Conservation (phyloP, 1,140 invertebrate species). For the Colletes gigas region DNA sequence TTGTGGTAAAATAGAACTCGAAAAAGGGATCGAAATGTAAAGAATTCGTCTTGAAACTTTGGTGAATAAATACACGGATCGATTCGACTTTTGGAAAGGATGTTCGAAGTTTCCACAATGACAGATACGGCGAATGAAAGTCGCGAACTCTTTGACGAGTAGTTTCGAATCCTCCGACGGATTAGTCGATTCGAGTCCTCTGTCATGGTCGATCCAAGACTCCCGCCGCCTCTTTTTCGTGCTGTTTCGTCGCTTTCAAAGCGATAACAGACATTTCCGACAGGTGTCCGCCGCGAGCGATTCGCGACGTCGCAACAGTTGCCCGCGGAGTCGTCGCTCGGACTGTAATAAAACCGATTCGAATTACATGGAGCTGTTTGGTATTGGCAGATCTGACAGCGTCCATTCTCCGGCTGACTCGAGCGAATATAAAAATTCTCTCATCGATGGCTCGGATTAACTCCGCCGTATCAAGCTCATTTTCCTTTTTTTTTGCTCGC, state of each 20-base stretch:
- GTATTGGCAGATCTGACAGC: slow-evolving; percentile 38
- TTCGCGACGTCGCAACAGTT: background rate
- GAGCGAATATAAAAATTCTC: slow-evolving; percentile 33
- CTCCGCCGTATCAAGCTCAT: background rate
- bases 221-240: background rate
- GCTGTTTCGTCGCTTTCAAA: background rate
- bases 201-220: background rate
- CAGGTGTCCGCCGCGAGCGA: background rate
- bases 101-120: no score
- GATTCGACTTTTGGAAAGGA: no score
- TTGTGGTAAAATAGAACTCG: no score
- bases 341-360: slow-evolving; percentile 30
- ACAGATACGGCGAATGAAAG: no score
- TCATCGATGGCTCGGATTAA: background rate
- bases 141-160: no score
- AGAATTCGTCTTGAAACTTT: no score
- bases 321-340: background rate
- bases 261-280: background rate
- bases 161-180: no score
- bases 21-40: no score
- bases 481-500: no score
- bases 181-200: no score
- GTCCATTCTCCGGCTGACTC: background rate
- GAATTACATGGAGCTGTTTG: slow-evolving; percentile 24
- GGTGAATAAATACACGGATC: no score